These are phyloP conservation scores for Battus philenor DNA, from an alignment of 1,140 invertebrate species.

Conservation along the genomic window DNA sequence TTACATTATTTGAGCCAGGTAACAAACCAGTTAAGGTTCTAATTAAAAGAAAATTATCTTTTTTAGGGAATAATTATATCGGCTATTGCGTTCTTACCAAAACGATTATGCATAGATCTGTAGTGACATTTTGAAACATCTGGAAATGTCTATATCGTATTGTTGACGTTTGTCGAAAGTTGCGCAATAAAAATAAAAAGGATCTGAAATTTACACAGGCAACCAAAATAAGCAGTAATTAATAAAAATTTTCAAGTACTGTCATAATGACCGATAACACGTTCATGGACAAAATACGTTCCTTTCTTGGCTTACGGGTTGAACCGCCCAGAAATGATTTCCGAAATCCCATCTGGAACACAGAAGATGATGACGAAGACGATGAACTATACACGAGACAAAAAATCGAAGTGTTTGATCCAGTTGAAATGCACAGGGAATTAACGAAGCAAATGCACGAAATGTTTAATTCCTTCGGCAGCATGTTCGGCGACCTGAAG, in stretches of 20 bases:
- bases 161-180: too few relatives aligned
- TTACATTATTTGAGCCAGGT: too few relatives aligned
- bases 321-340: slow-evolving; percentile 61
- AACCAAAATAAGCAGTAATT: neutral
- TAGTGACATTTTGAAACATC: too few relatives aligned
- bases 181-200: slow-evolving; percentile 52
- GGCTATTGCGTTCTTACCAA: too few relatives aligned
- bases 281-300: slow-evolving; percentile 52
- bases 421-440: slow-evolving; percentile 46
- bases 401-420: slow-evolving; percentile 39
- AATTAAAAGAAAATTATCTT: too few relatives aligned
- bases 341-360: slow-evolving; percentile 64
- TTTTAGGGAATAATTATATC: too few relatives aligned
- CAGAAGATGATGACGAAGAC: slow-evolving; percentile 61
- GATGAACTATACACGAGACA: slow-evolving; percentile 55
- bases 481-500: slow-evolving; percentile 53
- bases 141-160: too few relatives aligned
- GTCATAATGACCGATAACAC: slow-evolving; percentile 35
- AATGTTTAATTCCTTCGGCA: slow-evolving; percentile 55
- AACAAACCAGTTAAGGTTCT: too few relatives aligned
- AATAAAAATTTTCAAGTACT: slow-evolving; percentile 10
- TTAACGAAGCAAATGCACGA: slow-evolving; percentile 54
- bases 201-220: neutral
- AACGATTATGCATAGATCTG: too few relatives aligned
- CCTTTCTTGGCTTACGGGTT: slow-evolving; percentile 48